Conservation (phyloP, 2,797 vertebrate genomes). For the Telmatherina bonti region DNA sequence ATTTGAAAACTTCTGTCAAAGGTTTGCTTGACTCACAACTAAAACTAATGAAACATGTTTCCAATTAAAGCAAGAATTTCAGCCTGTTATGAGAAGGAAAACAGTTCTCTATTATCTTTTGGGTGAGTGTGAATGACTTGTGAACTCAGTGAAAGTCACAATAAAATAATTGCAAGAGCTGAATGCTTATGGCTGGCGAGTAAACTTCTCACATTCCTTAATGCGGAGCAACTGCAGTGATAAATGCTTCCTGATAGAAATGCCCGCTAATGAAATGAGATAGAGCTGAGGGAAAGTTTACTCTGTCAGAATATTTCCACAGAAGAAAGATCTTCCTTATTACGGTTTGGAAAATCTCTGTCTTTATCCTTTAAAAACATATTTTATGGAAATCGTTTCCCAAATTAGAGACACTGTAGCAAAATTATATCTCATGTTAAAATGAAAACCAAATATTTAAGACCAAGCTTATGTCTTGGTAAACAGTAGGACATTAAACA, state of each 20-base stretch:
- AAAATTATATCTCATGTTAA: neutral
- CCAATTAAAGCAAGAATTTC: conserved; percentile 13
- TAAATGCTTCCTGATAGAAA: conserved; percentile 26
- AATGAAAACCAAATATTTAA: no score
- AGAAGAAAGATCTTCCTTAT: neutral
- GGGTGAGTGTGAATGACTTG: neutral
- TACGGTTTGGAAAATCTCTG: conserved; percentile 1
- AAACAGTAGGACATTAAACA: neutral
- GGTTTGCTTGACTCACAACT: neutral
- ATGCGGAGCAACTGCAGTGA: conserved; percentile 24
- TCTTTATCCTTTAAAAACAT: no score
- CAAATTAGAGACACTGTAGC: neutral
- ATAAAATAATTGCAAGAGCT: conserved; percentile 23
- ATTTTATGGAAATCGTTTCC: no score
- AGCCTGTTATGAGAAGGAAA: neutral
- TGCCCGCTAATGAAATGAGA: conserved; percentile 27
- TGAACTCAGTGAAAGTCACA: conserved; percentile 9
- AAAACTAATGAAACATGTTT: neutral
- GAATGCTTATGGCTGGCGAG: conserved; percentile 6
- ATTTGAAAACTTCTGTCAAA: neutral
- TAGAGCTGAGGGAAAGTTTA: conserved; percentile 1
- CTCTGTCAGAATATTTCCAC: conserved; percentile 6
- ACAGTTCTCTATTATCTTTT: neutral
- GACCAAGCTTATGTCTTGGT: neutral
- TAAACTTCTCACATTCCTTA: conserved; percentile 16